Conservation (phyloP, 2,113 vertebrate species). For the Strix aluco region DNA sequence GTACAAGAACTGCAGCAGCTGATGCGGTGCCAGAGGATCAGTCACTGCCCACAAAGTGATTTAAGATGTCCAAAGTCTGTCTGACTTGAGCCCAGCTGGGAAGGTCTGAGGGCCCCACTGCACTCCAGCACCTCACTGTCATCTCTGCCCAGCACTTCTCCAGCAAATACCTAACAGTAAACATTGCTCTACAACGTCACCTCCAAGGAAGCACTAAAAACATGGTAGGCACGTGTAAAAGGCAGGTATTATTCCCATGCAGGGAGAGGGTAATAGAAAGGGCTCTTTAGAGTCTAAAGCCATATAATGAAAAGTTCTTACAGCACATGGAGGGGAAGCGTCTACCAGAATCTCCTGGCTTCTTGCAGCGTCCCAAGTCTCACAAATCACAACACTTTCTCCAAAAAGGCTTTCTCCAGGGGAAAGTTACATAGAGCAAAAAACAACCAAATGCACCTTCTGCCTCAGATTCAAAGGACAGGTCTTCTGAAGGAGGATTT, state of each 20-base stretch:
- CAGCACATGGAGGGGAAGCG: not conserved
- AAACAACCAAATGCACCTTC: not conserved
- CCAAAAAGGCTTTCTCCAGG: not conserved
- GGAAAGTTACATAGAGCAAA: not conserved
- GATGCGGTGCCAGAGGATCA: not conserved
- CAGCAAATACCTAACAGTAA: not conserved
- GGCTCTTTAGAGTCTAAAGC: not conserved
- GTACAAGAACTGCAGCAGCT: not conserved
- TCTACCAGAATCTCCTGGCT: not conserved
- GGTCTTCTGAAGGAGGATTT: not conserved
- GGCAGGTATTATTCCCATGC: not conserved
- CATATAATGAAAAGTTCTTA: not conserved
- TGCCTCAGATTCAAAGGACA: not conserved
- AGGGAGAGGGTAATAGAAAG: not conserved
- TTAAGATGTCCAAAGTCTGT: not conserved
- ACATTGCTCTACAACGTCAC: not conserved
- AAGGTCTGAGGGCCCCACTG: not conserved
- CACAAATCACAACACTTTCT: not conserved
- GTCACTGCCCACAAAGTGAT: not conserved
- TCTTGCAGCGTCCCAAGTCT: not conserved
- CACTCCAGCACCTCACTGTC: not conserved
- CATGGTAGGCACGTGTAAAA: accelerated
- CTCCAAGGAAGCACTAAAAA: not conserved
- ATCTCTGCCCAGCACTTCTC: not conserved
- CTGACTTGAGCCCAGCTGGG: not conserved